Conservation (phyloP, 2,113 vertebrate genomes). For the Catharus minimus region DNA sequence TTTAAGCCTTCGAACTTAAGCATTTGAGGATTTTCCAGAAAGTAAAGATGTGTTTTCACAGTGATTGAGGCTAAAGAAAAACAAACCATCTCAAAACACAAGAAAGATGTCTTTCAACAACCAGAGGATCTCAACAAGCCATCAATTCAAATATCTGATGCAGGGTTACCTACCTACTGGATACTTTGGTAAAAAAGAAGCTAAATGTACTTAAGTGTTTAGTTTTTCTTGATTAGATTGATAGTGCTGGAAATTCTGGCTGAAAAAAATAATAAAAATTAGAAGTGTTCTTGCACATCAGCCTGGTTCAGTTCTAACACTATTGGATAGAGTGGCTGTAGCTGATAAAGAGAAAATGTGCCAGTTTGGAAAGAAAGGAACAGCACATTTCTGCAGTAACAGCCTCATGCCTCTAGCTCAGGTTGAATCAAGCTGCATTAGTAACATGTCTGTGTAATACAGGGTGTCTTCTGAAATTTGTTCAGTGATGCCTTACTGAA, state of each 20-base stretch:
- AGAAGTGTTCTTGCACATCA: neutral
- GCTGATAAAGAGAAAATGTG: neutral
- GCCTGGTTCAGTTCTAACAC: neutral
- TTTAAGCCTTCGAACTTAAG: neutral
- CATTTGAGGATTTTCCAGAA: neutral
- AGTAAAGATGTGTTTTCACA: neutral
- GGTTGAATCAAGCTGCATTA: neutral
- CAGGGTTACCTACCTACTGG: neutral
- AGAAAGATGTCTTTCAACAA: neutral
- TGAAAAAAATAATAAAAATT: neutral
- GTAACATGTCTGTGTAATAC: neutral
- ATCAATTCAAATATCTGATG: neutral
- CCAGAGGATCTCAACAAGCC: neutral
- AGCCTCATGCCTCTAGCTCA: neutral
- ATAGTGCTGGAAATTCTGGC: neutral
- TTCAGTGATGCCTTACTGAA: neutral
- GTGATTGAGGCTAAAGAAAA: neutral
- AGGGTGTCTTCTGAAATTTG: neutral
- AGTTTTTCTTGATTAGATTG: neutral
- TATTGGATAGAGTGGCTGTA: neutral
- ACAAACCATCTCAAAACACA: neutral
- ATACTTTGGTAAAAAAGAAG: neutral
- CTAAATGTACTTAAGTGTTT: neutral
- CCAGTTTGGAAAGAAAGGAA: neutral
- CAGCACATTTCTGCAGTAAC: neutral